phyloP scores from a whole-genome alignment of 2,113 vertebrate species.

The Eonycteris spelaea region DNA sequence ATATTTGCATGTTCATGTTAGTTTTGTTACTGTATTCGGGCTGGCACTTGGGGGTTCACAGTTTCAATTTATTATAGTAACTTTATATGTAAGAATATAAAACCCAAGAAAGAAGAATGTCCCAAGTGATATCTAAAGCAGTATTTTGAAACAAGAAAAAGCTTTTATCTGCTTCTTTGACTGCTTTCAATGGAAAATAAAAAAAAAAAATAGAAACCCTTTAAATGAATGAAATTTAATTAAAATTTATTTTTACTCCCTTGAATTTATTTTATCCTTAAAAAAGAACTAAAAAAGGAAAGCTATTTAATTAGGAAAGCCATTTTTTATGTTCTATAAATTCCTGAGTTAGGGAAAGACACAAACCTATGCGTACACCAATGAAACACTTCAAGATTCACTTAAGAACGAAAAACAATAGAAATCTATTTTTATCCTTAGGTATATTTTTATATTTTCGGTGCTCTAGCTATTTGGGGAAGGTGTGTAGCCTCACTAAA shows the following conservation, averaged over 20 bases:
- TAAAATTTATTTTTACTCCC: slow-evolving; percentile 44
- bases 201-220: neutral
- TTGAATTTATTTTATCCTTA: neutral
- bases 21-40: slow-evolving; percentile 65
- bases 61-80: slow-evolving; percentile 48
- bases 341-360: neutral
- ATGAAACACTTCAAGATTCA: slow-evolving; percentile 25
- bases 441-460: neutral
- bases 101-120: neutral
- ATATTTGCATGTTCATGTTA: slow-evolving; percentile 48
- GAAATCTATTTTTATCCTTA: slow-evolving; percentile 6
- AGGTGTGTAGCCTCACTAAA: neutral
- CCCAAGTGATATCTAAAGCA: neutral
- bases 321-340: slow-evolving; percentile 30
- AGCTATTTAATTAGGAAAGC: neutral
- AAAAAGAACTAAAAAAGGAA: slow-evolving; percentile 12
- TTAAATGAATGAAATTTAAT: slow-evolving; percentile 33
- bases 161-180: neutral
- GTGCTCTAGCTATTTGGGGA: neutral
- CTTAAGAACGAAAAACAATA: neutral
- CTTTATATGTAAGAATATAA: slow-evolving; percentile 49
- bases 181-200: neutral
- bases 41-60: slow-evolving; percentile 38
- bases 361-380: neutral
- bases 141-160: slow-evolving; percentile 25